Base-by-base conservation (phyloP, 2,888 invertebrate species). In the Blera fallax region DNA sequence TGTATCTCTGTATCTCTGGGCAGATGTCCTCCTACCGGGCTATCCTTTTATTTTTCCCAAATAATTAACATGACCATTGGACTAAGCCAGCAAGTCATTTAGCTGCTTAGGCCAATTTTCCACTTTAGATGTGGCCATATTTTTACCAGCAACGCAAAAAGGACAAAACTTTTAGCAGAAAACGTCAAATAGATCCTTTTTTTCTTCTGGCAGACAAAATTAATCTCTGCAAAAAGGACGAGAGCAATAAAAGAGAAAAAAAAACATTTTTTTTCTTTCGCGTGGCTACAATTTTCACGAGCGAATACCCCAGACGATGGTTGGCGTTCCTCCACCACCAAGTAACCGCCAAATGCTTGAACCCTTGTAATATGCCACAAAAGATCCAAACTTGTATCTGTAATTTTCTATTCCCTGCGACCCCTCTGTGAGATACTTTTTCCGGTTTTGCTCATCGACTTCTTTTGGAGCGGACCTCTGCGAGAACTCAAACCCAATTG, bases 111-210 rank as follows among this genome's bases (percentile, higher is more conserved):
- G 69, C 67, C 69, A 62, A 76, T 76, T 81, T 81, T 80, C 74
- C 60, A 80, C 74, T 80, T 60, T 58, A 52, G 60, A 74, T 74
- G 74, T 74, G 80, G 67, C 58, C 79, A 80, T 73, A 73, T 60
- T 80, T 80, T 73, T 50, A 65, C 58, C 73, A 34, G 37, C 60
- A 50, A 34, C 21, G 54, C 37, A 72, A 58, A 56, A 50, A 40
- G 27, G 29, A 62, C n/a, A 70, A 69, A 77, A 69, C 62, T 64
- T n/a, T 74, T 40, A 74, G 16, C 64, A 69, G 43, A 81, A 32
- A 40, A 52, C 54, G 48, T 62, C 76, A 76, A 81, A 69, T 45
- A 50, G 40, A 76, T 81, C 67, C 67, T 34, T 72, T 60, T 34
- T 70, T 37, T 45, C 65, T 21, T 60, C 29, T 29, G 45, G 14